phyloP scores from a whole-genome alignment of 1,140 invertebrate species.

The Pararge aegeria region DNA sequence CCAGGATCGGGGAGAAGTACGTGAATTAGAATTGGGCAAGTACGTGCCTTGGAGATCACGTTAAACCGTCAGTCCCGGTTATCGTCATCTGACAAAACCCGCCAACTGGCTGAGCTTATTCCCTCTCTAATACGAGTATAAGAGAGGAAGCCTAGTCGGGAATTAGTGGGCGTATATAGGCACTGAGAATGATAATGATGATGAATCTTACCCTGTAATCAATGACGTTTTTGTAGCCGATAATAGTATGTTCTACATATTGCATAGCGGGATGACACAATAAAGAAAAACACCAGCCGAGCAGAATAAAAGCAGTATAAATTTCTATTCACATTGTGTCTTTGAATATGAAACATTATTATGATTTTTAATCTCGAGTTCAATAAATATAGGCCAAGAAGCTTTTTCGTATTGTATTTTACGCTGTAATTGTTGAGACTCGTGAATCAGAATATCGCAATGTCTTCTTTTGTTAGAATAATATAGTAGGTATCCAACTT shows the following conservation, averaged over 20 bases:
- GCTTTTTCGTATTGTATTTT: slow-evolving; percentile 31
- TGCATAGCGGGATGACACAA: not conserved
- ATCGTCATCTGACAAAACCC: too few species aligned
- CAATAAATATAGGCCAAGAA: slow-evolving; percentile 38
- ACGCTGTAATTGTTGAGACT: slow-evolving; percentile 29
- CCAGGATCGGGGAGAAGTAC: too few species aligned
- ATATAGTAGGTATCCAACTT: slow-evolving; percentile 13
- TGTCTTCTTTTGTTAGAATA: slow-evolving; percentile 32
- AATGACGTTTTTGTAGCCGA: too few species aligned
- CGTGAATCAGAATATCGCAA: slow-evolving; percentile 27
- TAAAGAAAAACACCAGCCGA: not conserved
- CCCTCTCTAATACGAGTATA: too few species aligned
- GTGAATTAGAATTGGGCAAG: too few species aligned
- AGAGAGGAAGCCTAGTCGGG: too few species aligned
- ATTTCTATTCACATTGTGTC: slow-evolving; percentile 16
- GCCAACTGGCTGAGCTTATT: too few species aligned
- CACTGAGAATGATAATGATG: too few species aligned
- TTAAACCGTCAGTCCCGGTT: too few species aligned
- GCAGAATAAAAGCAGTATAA: slow-evolving; percentile 6
- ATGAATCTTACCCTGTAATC: too few species aligned
- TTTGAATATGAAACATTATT: slow-evolving; percentile 24
- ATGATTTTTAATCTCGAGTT: slow-evolving; percentile 34
- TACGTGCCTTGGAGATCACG: too few species aligned
- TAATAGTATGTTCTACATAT: not conserved
- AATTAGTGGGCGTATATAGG: too few species aligned